Evolutionary conservation across 1,140 invertebrate genomes (phyloP).

Genomic region (Zaprionus gabonicus): DNA sequence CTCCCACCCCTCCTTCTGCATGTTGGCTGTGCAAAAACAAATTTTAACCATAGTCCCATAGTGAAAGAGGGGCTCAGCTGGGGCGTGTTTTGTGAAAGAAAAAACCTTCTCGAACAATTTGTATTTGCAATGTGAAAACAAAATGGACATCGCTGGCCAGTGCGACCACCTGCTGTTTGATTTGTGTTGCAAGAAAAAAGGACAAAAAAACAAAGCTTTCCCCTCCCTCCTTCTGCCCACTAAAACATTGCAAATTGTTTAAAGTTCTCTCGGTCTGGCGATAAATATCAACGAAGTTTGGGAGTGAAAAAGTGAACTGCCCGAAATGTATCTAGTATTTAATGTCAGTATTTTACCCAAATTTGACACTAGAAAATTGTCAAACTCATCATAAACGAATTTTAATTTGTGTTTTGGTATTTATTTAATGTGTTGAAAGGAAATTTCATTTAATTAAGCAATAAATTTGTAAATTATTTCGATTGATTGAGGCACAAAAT

Average conservation of each 20-base stretch:
- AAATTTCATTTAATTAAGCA: neutral
- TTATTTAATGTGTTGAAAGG: neutral
- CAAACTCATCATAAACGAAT: neutral
- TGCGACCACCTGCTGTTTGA: constrained; percentile 74
- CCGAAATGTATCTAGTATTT: neutral
- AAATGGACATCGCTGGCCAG: constrained; percentile 49
- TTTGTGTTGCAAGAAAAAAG: constrained; percentile 47
- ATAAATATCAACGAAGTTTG: constrained; percentile 29
- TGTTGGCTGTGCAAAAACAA: constrained; percentile 41
- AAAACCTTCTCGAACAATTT: constrained; percentile 63
- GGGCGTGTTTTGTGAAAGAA: constrained; percentile 26
- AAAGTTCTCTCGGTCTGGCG: constrained; percentile 5
- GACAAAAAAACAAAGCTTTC: constrained; percentile 26
- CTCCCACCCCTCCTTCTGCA: neutral
- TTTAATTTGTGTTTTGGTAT: neutral
- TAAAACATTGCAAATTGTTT: constrained; percentile 9
- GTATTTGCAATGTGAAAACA: constrained; percentile 78
- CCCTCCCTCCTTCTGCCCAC: neutral
- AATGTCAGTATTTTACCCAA: neutral
- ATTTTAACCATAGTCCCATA: constrained; percentile 21
- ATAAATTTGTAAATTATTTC: neutral
- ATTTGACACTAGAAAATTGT: neutral
- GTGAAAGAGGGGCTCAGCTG: constrained; percentile 11
- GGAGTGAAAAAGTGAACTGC: neutral
- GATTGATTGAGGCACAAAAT: neutral